Evolutionary conservation across 1,140 invertebrate species (phyloP), one percentile per base, ranked within the genome.

Genomic region (Apocrypta bakeri): DNA sequence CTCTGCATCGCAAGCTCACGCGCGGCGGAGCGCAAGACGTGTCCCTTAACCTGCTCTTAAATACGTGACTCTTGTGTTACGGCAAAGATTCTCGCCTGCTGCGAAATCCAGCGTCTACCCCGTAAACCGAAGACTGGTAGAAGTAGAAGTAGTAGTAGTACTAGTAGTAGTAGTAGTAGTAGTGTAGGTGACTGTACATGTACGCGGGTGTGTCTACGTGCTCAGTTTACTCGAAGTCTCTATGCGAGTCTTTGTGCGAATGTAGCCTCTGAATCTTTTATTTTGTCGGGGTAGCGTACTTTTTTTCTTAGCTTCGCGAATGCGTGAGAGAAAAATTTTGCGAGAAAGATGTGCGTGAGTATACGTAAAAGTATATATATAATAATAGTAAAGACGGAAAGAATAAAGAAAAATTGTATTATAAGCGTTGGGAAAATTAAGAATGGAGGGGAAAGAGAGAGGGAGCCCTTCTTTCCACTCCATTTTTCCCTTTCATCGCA

Each of bases 1-100:
- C 77, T 82, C 77, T 37, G 56, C 78, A 40, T 82, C 37, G 75
- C 79, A 68, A 79, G 72, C 83, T 83, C 83, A 69, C 75, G 83
- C 76, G 79, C 83, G 63, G 71, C 48, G 81, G 84, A 78, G 81
- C 83, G 48, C 73, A 56, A 82, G 88, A 90, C 88, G 89, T 88
- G 88, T 88, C 87, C 88, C 85, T 88, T 88, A 89, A 88, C 87
- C 88, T 86, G 86, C 87, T 89, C 89, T 90, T 89, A 89, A 90
- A 90, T 91, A 91, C 90, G 89, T 90, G 89, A 90, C 87, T 86
- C 84, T 73, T 25, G 86, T 82, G 87, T 88, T 88, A 89, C 88
- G 82, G 86, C 78, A 76, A 82, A 85, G 85, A 86, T 87, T 89
- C 86, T 85, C 8, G 69, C 31, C 37, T 48, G 11, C 66, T 69